These are phyloP conservation scores for Myodes glareolus DNA, from an alignment of 2,113 vertebrate species.

Conservation along the genomic window DNA sequence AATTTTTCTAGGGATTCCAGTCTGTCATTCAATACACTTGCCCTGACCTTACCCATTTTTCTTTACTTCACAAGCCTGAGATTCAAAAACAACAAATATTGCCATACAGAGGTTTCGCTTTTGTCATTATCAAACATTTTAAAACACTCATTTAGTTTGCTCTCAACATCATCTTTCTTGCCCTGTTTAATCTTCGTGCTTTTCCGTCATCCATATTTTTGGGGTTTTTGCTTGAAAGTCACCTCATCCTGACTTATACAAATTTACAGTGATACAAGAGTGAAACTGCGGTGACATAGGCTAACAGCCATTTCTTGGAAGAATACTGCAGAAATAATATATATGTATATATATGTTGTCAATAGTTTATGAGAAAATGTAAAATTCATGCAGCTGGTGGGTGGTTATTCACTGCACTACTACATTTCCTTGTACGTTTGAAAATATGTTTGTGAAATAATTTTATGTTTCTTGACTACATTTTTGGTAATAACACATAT, in stretches of 20 bases:
- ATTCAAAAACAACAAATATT: background rate
- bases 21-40: background rate
- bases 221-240: background rate
- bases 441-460: background rate
- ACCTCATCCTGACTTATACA: background rate
- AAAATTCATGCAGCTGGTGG: background rate
- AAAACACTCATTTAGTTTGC: slow-evolving; percentile 8
- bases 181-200: background rate
- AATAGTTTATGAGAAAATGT: background rate
- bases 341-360: background rate
- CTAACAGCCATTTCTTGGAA: background rate
- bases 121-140: background rate
- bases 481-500: background rate
- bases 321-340: background rate
- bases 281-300: background rate
- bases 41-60: background rate
- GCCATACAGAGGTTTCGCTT: background rate
- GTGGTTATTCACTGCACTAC: background rate
- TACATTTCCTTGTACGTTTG: background rate
- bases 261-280: background rate
- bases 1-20: background rate
- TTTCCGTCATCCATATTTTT: background rate
- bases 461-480: background rate
- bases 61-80: background rate
- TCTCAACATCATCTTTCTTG: background rate